Conservation (phyloP, 2,113 vertebrate genomes). For the Oncorhynchus mykiss region DNA sequence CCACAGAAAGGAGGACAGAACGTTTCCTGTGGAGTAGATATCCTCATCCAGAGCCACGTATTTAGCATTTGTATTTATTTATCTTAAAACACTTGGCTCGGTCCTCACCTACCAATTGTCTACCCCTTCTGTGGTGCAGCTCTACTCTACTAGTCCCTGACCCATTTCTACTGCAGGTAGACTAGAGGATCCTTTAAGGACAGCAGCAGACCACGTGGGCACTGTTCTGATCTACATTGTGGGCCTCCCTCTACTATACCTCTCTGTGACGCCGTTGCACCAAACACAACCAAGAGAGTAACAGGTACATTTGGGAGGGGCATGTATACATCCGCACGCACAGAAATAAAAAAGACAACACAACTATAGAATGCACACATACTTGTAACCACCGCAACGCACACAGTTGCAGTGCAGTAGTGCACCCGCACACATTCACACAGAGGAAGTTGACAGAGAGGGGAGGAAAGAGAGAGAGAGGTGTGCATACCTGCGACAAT, state of each 20-base stretch:
- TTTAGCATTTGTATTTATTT: no score
- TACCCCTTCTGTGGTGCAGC: neutral
- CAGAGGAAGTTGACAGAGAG: conserved; percentile 7
- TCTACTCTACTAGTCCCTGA: neutral
- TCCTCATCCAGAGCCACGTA: no score
- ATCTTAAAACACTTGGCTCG: no score
- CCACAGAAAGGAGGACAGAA: neutral
- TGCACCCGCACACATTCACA: neutral
- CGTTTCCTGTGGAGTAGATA: no score
- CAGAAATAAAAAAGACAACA: neutral
- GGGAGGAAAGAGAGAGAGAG: conserved; percentile 20
- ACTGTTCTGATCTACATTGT: no score
- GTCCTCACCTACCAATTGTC: neutral
- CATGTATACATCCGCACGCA: neutral
- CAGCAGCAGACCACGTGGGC: neutral
- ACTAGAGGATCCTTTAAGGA: neutral
- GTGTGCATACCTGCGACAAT: conserved; percentile 45
- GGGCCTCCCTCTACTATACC: neutral
- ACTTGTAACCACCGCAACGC: neutral
- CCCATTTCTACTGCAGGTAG: conserved; percentile 10
- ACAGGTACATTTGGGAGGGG: neutral
- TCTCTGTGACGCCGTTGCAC: neutral
- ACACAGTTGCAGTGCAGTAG: neutral
- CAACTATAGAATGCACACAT: neutral
- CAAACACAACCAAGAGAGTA: neutral